Base-by-base conservation (phyloP, 2,888 invertebrate genomes). In the Ferdinandea cuprea region DNA sequence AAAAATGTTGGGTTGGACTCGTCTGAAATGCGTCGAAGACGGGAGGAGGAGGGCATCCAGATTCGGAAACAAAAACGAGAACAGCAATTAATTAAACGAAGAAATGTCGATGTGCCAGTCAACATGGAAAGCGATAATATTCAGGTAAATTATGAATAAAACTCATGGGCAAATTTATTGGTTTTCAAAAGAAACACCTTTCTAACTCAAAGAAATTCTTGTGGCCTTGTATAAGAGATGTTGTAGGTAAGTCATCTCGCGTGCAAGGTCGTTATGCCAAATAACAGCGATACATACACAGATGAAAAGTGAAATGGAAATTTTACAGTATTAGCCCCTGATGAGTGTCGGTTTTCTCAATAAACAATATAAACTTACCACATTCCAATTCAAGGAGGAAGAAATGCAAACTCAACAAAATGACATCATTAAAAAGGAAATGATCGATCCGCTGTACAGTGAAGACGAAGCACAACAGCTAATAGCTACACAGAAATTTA, bases 41-140 rank as follows among this genome's bases (percentile, higher is more conserved):
- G 99, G 44, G 99, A 99, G 90, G 99, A 99, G 88, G 98, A 98
- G 91, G 98, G 98, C 25, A 96, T 99, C 28, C 98, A 99, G 89
- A 92, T 99, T 56, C 92, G 99, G 63, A 99, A 99, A 92, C 97
- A 97, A 88, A 98, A 98, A 91, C 92, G 98, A 83, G 99, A 99
- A 90, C 97, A 98, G 89, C 98, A 98, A 90, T 92, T 98, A 37
- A 97, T 96, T 85, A 98, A 98, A 91, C 92, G 97, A 74, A 93
- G 98, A 86, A 98, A 98, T 94, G 97, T 98, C 66, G 90, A 90
- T 66, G 86, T 88, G 32, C 78, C 92, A 89, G 86, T 89, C 90
- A 85, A 92, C 91, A 85, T 89, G 90, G 85, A 90, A 88, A 88
- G 87, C 73, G 88, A 89, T 32, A 86, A 86, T 65, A 87, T 91